Conservation (phyloP, 1,140 invertebrate species). For the Macrotrachela quadricornifera region DNA sequence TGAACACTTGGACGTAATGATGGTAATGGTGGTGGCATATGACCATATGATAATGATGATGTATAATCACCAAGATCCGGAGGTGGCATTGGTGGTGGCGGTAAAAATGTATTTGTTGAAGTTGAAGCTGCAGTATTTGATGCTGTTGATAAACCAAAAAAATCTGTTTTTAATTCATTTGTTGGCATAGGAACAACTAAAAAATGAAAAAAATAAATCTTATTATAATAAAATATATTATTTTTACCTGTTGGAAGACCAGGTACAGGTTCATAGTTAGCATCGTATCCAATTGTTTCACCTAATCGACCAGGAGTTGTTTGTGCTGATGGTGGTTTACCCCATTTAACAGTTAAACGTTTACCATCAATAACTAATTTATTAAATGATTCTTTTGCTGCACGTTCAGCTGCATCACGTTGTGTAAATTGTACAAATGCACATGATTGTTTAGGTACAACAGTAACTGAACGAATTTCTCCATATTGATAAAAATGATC, state of each 20-base stretch:
- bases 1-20: too few species aligned
- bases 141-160: constrained; percentile 3
- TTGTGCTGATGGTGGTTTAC: not conserved
- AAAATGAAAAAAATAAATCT: not conserved
- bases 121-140: too few species aligned
- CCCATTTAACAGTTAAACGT: constrained; percentile 79
- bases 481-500: constrained; percentile 93
- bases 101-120: too few species aligned
- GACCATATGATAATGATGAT: too few species aligned
- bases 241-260: not conserved
- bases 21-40: too few species aligned
- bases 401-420: constrained; percentile 62
- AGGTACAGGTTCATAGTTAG: not conserved
- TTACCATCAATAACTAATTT: constrained; percentile 45
- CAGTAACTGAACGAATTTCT: constrained; percentile 77
- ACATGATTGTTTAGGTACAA: constrained; percentile 79
- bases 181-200: constrained; percentile 1
- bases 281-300: not conserved
- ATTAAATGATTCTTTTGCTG: constrained; percentile 86
- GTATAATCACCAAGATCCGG: too few species aligned
- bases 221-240: not conserved
- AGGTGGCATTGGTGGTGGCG: too few species aligned
- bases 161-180: constrained; percentile 6
- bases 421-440: constrained; percentile 91
- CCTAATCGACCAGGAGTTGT: not conserved